Evolutionary conservation across 2,113 vertebrate genomes (phyloP).

Genomic region (Labrus mixtus): DNA sequence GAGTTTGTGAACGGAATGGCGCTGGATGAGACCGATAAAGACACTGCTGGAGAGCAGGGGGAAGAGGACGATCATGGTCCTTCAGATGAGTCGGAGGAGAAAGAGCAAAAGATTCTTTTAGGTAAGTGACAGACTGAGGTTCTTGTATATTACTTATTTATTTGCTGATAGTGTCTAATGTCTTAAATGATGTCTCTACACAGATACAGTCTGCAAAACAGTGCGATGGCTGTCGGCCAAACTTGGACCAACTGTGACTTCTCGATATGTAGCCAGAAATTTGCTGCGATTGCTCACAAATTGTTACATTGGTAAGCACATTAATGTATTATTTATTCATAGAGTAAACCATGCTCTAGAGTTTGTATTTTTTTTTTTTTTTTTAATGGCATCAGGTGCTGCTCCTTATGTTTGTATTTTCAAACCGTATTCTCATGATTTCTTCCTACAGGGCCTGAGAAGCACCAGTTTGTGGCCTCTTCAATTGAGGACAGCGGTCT

Average conservation of each 20-base stretch:
- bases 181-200: constrained; percentile 36
- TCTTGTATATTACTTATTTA: background rate
- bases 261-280: constrained; percentile 92
- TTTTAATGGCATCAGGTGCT: background rate
- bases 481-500: constrained; percentile 82
- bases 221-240: constrained; percentile 95
- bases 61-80: constrained; percentile 84
- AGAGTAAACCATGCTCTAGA: too few relatives aligned
- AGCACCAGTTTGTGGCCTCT: constrained; percentile 90
- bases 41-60: constrained; percentile 68
- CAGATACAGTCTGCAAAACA: constrained; percentile 98
- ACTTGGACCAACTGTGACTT: constrained; percentile 94
- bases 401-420: background rate
- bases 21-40: constrained; percentile 74
- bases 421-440: background rate
- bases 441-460: constrained; percentile 84
- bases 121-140: constrained; percentile 82
- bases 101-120: constrained; percentile 94
- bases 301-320: constrained; percentile 91
- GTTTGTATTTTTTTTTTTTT: background rate
- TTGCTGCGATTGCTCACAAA: constrained; percentile 95
- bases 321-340: too few relatives aligned
- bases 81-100: constrained; percentile 87
- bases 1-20: constrained; percentile 77
- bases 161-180: background rate